A percentile compares a stretch with the other conserved stretches of the same genome.
These are phyloP conservation scores for Riptortus pedestris DNA, from an alignment of 1,140 invertebrate genomes.

Conservation along the genomic window DNA sequence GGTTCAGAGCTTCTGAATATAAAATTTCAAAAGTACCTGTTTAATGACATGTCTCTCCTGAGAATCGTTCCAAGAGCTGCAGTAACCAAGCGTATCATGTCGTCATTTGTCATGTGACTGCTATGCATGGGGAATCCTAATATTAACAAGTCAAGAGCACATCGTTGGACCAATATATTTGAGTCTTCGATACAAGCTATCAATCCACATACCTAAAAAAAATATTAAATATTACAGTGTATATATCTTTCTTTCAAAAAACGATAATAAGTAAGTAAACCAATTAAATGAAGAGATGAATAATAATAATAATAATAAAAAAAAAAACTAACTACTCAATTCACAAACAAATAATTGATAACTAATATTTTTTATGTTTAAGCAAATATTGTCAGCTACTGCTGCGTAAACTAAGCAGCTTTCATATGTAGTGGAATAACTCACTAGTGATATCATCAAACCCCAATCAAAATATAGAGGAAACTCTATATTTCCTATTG, in stretches of 20 bases:
- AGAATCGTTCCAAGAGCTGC: slow-evolving; percentile 74
- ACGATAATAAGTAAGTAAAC: neutral
- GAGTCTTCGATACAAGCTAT: slow-evolving; percentile 67
- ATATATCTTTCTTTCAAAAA: slow-evolving; percentile 8
- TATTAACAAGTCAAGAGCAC: slow-evolving; percentile 73
- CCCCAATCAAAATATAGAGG: no score
- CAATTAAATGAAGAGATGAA: neutral
- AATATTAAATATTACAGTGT: slow-evolving; percentile 16
- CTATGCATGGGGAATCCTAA: slow-evolving; percentile 80
- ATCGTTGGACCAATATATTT: slow-evolving; percentile 75
- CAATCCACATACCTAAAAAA: slow-evolving; percentile 48
- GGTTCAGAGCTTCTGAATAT: no score
- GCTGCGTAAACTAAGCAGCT: no score
- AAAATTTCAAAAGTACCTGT: slow-evolving; percentile 52
- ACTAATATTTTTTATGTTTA: no score
- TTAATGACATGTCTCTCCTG: slow-evolving; percentile 83
- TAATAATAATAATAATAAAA: no score
- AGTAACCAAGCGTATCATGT: slow-evolving; percentile 67
- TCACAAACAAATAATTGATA: no score
- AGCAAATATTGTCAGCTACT: no score
- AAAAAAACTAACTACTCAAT: no score
- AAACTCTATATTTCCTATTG: no score
- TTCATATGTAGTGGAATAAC: no score
- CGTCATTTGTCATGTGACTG: slow-evolving; percentile 57
- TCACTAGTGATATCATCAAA: no score